Evolutionary conservation across 2,888 invertebrate genomes (phyloP), one percentile per base, ranked within the genome.

Genomic region (Charanyca ferruginea): DNA sequence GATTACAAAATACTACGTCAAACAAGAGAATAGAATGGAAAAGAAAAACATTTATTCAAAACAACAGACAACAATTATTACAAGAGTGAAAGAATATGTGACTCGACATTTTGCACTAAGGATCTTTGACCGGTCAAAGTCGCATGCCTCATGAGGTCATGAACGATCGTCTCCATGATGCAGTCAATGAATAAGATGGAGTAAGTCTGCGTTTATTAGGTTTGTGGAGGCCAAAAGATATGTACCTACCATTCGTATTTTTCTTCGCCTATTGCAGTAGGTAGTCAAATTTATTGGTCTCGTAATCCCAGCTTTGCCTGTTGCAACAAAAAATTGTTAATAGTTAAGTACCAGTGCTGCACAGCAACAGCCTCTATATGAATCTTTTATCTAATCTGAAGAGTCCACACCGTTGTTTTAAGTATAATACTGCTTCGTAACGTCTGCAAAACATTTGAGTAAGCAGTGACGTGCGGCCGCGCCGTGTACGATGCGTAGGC

Each of bases 381-480:
- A 32, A 55, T 62, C n/a, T 61, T 79, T 77, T 79, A 81, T 80
- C 80, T 80, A 53, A 80, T 81, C 82, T 71, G n/a, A 63, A 44
- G 20, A 59, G 23, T 45, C 32, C 53, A 55, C 48, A 45, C 41
- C 23, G 61, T 62, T 66, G 49, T 61, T 64, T 55, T 73, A 55
- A 35, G 68, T 61, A n/a, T 28, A 44, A 51, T 9, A 49, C 18
- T 42, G 49, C 48, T 79, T 80, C 72, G 65, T 77, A 80, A 77
- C 38, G 68, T 63, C 49, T 81, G 79, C 79, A 53, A 63, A 74
- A 78, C 61, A 61, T 80, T 79, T 80, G 72, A 58, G 64, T 60
- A 58, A 62, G 62, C 60, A 22, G 53, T 69, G 66, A 79, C 76
- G 81, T 61, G 62, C 44, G 41, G 20, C 13, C 41, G 20, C 25